Evolutionary conservation across 2,888 invertebrate species (phyloP).

Genomic region (Nineta flava): DNA sequence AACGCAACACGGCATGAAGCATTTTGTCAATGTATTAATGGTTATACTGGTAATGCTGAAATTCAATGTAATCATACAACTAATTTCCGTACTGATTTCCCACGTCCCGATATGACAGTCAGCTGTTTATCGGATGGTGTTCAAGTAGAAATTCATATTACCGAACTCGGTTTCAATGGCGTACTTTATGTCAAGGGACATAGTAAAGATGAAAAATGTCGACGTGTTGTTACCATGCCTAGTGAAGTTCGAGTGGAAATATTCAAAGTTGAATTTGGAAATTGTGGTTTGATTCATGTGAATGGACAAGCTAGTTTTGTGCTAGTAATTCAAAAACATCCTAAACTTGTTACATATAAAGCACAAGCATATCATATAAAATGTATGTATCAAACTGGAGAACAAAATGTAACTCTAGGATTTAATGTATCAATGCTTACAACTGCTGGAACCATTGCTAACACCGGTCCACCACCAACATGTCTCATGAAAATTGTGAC

Average conservation of each 20-base stretch:
- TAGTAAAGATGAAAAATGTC: conserved; percentile 82
- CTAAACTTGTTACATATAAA: conserved; percentile 83
- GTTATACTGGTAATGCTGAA: conserved; percentile 62
- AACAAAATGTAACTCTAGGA: conserved; percentile 80
- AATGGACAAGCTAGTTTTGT: conserved; percentile 88
- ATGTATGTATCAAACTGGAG: conserved; percentile 87
- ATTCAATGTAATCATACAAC: conserved; percentile 44
- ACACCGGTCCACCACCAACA: conserved; percentile 85
- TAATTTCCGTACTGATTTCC: conserved; percentile 59
- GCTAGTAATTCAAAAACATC: conserved; percentile 90
- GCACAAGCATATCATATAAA: conserved; percentile 94
- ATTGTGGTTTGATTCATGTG: conserved; percentile 79
- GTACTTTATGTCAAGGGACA: conserved; percentile 88
- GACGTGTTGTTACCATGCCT: conserved; percentile 62
- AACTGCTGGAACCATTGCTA: conserved; percentile 87
- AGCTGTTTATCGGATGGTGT: conserved; percentile 86
- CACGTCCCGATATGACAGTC: conserved; percentile 70
- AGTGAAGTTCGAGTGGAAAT: conserved; percentile 53
- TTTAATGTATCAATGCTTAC: conserved; percentile 93
- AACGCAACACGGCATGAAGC: conserved; percentile 61
- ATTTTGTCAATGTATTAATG: conserved; percentile 59
- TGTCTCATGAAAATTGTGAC: conserved; percentile 87
- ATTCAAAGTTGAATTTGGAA: conserved; percentile 80
- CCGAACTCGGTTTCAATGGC: conserved; percentile 68
- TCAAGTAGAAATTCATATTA: conserved; percentile 63